Evolutionary conservation across 2,888 invertebrate genomes (phyloP).

Genomic region (Epinotia nisella): DNA sequence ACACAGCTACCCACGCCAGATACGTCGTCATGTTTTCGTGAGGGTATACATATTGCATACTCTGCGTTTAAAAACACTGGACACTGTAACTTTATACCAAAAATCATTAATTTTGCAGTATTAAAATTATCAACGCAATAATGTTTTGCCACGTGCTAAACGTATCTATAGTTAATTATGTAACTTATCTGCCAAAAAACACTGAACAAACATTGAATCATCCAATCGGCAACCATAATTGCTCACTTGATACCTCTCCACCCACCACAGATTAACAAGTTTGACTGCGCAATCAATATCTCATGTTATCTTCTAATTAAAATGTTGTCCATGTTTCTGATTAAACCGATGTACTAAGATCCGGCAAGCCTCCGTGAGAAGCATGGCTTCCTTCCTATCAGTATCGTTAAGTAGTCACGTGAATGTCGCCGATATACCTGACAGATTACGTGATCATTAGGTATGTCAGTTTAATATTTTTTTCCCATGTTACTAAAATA

Average conservation of each 20-base stretch:
- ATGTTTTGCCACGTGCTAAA: conserved; percentile 14
- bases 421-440: conserved; percentile 3
- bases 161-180: background rate
- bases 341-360: conserved; percentile 11
- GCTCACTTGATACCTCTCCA: conserved; percentile 32
- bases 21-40: too few relatives aligned
- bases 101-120: background rate
- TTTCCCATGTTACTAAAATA: background rate
- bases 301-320: conserved; percentile 33
- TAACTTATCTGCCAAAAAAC: conserved; percentile 23
- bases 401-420: conserved; percentile 3
- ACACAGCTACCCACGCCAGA: too few relatives aligned
- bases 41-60: too few relatives aligned
- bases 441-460: conserved; percentile 33
- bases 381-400: conserved; percentile 23
- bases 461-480: conserved; percentile 17
- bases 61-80: too few relatives aligned
- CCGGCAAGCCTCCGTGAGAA: conserved; percentile 33
- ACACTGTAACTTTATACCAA: background rate
- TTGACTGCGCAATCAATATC: conserved; percentile 16
- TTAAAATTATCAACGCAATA: background rate
- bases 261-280: conserved; percentile 32
- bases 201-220: conserved; percentile 16
- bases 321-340: conserved; percentile 38
- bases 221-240: conserved; percentile 27